phyloP scores from a whole-genome alignment of 2,113 vertebrate species.

The Chamaetylas fuelleborni region DNA sequence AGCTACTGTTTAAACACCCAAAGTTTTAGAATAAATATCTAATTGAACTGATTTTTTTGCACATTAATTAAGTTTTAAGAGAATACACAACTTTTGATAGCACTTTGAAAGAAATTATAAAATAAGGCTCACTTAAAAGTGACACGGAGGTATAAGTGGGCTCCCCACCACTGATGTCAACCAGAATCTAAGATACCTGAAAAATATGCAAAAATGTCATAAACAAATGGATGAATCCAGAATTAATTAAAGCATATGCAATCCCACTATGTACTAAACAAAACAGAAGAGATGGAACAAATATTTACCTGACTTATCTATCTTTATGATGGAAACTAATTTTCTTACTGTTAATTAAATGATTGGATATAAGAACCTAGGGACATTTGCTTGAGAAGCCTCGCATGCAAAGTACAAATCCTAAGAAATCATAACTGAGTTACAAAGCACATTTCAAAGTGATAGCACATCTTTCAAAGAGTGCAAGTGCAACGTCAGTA shows the following conservation, averaged over 20 bases:
- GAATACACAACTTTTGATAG: not conserved
- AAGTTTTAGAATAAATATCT: not conserved
- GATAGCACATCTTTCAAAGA: not conserved
- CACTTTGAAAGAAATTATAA: not conserved
- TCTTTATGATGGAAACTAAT: not conserved
- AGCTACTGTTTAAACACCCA: not conserved
- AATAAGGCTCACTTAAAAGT: not conserved
- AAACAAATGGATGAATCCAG: not conserved
- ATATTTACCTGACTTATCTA: not conserved
- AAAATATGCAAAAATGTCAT: not conserved
- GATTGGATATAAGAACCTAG: not conserved
- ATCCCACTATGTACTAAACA: not conserved
- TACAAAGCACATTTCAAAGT: not conserved
- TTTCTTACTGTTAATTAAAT: not conserved
- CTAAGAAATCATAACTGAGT: not conserved
- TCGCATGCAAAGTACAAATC: not conserved
- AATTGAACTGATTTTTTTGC: not conserved
- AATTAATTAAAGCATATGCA: not conserved
- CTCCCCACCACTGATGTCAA: not conserved
- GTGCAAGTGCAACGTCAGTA: not conserved
- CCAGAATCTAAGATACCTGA: not conserved
- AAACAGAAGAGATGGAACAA: not conserved
- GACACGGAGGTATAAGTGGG: accelerated
- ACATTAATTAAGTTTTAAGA: not conserved
- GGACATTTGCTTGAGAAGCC: not conserved